phyloP scores from a whole-genome alignment of 2,113 vertebrate species.

The Oncorhynchus keta region DNA sequence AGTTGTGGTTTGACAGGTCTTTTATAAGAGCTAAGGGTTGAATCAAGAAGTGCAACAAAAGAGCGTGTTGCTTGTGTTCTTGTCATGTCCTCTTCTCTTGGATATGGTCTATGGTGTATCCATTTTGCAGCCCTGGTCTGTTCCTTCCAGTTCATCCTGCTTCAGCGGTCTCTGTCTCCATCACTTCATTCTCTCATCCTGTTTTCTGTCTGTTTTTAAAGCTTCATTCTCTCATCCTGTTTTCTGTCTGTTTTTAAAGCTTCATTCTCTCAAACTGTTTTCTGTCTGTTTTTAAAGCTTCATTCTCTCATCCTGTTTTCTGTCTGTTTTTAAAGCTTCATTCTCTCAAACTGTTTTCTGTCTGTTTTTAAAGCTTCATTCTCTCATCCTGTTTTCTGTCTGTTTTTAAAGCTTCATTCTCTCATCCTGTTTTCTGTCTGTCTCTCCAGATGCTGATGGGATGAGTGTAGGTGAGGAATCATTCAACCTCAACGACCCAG shows the following conservation, averaged over 20 bases:
- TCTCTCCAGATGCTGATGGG: slow-evolving; percentile 80
- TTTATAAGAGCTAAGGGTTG: too few species aligned
- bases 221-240: too few species aligned
- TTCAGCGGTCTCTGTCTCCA: slow-evolving; percentile 17
- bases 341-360: too few species aligned
- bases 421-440: slow-evolving; percentile 27
- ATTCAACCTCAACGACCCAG: slow-evolving; percentile 89
- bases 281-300: too few species aligned
- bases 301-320: too few species aligned
- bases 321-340: background rate
- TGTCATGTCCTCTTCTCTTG: slow-evolving; percentile 42
- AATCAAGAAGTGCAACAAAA: slow-evolving; percentile 33
- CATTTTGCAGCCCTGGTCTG: background rate
- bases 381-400: too few species aligned
- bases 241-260: too few species aligned
- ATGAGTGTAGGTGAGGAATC: slow-evolving; percentile 89
- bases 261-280: background rate
- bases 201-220: too few species aligned
- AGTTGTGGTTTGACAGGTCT: too few species aligned
- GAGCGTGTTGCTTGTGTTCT: slow-evolving; percentile 55
- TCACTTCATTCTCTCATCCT: background rate
- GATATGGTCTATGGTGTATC: background rate
- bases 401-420: too few species aligned
- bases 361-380: too few species aligned
- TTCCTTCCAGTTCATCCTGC: background rate